Evolutionary conservation across 1,140 invertebrate species (phyloP), one percentile per base, ranked within the genome.

Genomic region (Popillia japonica): DNA sequence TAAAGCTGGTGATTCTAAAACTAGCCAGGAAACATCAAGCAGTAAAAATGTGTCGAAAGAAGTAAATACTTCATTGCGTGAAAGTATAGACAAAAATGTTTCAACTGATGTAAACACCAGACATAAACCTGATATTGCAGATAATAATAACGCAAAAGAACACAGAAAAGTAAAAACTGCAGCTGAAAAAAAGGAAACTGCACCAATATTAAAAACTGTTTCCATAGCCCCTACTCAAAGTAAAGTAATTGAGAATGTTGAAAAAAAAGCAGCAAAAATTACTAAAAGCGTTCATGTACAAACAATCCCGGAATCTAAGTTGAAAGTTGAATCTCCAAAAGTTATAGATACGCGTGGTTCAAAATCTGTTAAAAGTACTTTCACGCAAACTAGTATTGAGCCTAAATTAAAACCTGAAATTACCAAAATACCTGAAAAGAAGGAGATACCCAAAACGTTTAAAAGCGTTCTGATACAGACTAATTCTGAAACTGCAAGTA

Each of bases 171-270:
- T 74, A 74, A 74, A 74, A 41, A 74, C 72, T 17, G 40, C 72
- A 11, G 72, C 72, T 14, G 72, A 74, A n/a, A 74, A 74, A 42
- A 74, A 74, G 40, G 72, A 41, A 74, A 74, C 72, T n/a, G 27
- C 22, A 68, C 61, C 61, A 9, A 14, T 74, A 40, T 41, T 34
- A 74, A 74, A 74, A 74, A 74, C 0, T 17, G 40, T 42, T 68
- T 11, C 6, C 10, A 68, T n/a, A 55, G 17, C 17, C 17, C 14
- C 20, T 8, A 68, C 27, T 22, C 61, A 68, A 68, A 68, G 22
- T 11, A 48, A 14, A 14, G 44, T 48, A 14, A 7, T 14, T 17
- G 44, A 48, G 6, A 17, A 48, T 48, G 10, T 48, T 10, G n/a
- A 10, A 48, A 48, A 10, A 48, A 17, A 48, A 48, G 44, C 3